Percentiles rank a stretch among this genome's conserved stretches.
Conservation (phyloP, 2,888 invertebrate species). For the Drosophila cyrtoloma region DNA sequence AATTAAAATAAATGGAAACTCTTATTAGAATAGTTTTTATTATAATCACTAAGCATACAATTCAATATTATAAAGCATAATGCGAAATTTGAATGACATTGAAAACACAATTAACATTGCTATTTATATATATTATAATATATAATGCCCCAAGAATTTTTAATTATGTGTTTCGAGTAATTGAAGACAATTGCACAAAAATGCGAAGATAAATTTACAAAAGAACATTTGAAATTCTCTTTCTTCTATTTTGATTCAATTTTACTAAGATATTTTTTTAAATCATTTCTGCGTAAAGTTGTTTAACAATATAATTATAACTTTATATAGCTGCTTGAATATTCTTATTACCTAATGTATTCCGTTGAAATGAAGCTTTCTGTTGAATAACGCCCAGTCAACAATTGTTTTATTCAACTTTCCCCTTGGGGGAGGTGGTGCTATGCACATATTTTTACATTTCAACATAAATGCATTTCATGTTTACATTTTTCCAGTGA, state of each 20-base stretch:
- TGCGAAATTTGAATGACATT: not conserved
- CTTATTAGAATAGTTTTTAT: not conserved
- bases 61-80: not conserved
- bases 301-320: not conserved
- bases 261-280: not conserved
- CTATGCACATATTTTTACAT: slow-evolving; percentile 49
- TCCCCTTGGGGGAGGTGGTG: not conserved
- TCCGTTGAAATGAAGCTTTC: slow-evolving; percentile 17
- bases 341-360: not conserved
- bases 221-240: not conserved
- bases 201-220: not conserved
- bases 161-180: not conserved
- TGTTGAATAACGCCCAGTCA: slow-evolving; percentile 43
- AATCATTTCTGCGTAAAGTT: not conserved
- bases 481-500: slow-evolving; percentile 81
- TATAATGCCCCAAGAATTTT: not conserved
- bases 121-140: not conserved
- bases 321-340: not conserved
- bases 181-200: not conserved
- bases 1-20: not conserved
- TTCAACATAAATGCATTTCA: slow-evolving; percentile 77
- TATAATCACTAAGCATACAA: not conserved
- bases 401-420: slow-evolving; percentile 38
- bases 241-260: not conserved
- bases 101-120: not conserved